A percentile compares a stretch with the other conserved stretches of the same genome.
Conservation (phyloP, 2,888 invertebrate genomes). For the Harpalus rufipes region DNA sequence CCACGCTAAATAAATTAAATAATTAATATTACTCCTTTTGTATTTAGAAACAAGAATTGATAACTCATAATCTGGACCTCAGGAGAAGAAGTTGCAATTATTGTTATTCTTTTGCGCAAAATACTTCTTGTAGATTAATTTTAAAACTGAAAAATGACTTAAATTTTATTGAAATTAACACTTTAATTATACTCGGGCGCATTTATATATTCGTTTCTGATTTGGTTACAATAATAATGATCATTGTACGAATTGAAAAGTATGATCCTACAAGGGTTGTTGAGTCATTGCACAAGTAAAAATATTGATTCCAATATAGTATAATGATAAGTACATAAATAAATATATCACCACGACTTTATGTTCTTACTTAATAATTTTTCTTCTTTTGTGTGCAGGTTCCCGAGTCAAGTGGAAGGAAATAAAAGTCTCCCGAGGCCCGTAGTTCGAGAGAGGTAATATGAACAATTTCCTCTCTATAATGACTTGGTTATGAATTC, state of each 20-base stretch:
- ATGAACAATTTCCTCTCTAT: slow-evolving; percentile 53
- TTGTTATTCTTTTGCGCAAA: background rate
- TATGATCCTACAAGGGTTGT: too few relatives aligned
- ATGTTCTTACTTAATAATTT: too few relatives aligned
- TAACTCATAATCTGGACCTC: background rate
- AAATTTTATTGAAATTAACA: background rate
- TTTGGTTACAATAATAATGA: too few relatives aligned
- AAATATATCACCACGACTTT: too few relatives aligned
- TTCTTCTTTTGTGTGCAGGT: slow-evolving; percentile 16
- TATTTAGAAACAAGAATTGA: background rate
- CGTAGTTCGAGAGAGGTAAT: slow-evolving; percentile 38
- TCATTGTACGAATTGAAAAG: too few relatives aligned
- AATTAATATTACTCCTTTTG: background rate
- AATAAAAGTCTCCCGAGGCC: background rate
- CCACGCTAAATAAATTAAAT: background rate
- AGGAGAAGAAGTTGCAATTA: background rate
- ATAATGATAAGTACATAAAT: too few relatives aligned
- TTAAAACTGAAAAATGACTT: too few relatives aligned
- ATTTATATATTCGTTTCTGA: too few relatives aligned
- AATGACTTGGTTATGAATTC: slow-evolving; percentile 56
- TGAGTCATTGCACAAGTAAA: too few relatives aligned
- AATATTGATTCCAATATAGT: too few relatives aligned
- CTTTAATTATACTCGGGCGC: too few relatives aligned
- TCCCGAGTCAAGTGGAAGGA: background rate
- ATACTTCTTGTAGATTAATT: too few relatives aligned